Evolutionary conservation across 2,113 vertebrate species (phyloP).

Genomic region (Argyrosomus japonicus): DNA sequence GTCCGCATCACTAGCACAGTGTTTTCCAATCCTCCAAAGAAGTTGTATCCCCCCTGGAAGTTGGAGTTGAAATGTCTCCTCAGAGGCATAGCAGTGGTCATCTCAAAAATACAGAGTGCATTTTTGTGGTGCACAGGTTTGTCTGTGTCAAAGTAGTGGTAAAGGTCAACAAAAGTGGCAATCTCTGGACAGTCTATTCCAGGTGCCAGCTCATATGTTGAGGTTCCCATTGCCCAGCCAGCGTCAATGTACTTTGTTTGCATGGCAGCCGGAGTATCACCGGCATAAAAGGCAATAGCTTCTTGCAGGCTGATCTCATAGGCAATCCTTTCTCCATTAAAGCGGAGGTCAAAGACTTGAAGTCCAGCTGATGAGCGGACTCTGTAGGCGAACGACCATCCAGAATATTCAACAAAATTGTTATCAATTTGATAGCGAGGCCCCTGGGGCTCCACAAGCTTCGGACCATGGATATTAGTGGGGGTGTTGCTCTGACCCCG

Average conservation of each 20-base stretch:
- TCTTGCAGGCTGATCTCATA: slow-evolving; percentile 94
- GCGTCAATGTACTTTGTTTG: slow-evolving; percentile 93
- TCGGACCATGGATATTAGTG: slow-evolving; percentile 79
- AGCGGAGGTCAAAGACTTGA: slow-evolving; percentile 90
- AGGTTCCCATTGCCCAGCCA: slow-evolving; percentile 90
- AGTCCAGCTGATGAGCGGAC: slow-evolving; percentile 89
- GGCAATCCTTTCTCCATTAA: slow-evolving; percentile 88
- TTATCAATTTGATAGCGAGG: slow-evolving; percentile 83
- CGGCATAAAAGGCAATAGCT: slow-evolving; percentile 90
- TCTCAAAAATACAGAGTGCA: slow-evolving; percentile 92
- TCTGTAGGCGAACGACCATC: slow-evolving; percentile 91
- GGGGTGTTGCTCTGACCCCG: slow-evolving; percentile 83
- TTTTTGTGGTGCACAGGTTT: slow-evolving; percentile 82
- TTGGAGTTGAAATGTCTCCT: slow-evolving; percentile 90
- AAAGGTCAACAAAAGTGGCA: slow-evolving; percentile 87
- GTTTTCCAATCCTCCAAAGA: slow-evolving; percentile 89
- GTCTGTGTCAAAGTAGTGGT: slow-evolving; percentile 88
- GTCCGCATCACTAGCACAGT: slow-evolving; percentile 89
- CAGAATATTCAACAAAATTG: slow-evolving; percentile 88
- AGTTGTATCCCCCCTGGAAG: slow-evolving; percentile 87
- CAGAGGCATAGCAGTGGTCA: slow-evolving; percentile 87
- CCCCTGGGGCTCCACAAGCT: slow-evolving; percentile 87
- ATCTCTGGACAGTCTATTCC: slow-evolving; percentile 92
- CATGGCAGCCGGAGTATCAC: slow-evolving; percentile 90
- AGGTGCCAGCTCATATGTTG: slow-evolving; percentile 86